Conservation (phyloP, 2,113 vertebrate species). For the Hyla sarda region DNA sequence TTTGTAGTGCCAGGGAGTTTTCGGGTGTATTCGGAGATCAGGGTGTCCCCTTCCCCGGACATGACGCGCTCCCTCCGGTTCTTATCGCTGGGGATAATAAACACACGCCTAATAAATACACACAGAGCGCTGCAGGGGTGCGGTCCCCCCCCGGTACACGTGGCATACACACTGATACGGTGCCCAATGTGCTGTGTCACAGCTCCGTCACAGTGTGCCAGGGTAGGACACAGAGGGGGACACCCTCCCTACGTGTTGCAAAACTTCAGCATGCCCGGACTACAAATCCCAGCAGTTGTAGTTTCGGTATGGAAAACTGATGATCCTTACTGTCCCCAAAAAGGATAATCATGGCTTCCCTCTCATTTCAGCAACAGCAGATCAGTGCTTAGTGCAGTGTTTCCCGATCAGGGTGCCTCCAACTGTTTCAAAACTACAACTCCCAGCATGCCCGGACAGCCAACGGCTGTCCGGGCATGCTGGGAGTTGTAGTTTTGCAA, state of each 20-base stretch:
- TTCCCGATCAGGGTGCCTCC: too few relatives aligned
- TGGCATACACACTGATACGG: neutral
- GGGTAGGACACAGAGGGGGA: neutral
- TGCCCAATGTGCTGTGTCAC: neutral
- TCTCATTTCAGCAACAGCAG: too few relatives aligned
- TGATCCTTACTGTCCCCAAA: neutral
- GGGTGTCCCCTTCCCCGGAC: slow-evolving; percentile 20
- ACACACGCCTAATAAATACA: slow-evolving; percentile 50
- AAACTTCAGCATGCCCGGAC: neutral
- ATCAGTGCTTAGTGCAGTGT: too few relatives aligned
- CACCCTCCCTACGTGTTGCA: neutral
- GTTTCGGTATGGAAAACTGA: too few relatives aligned
- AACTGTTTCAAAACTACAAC: too few relatives aligned
- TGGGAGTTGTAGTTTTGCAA: too few relatives aligned
- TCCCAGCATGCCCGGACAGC: too few relatives aligned
- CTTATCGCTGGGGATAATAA: slow-evolving; percentile 55
- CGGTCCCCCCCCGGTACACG: slow-evolving; percentile 32
- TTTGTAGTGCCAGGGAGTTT: too few relatives aligned
- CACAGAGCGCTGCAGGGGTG: slow-evolving; percentile 17
- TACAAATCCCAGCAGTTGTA: too few relatives aligned
- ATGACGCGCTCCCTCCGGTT: slow-evolving; percentile 14
- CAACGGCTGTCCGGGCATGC: too few relatives aligned
- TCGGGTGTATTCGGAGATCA: neutral
- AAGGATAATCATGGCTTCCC: too few relatives aligned
- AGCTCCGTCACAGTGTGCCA: neutral